phyloP scores from a whole-genome alignment of 2,888 invertebrate genomes.

The Shargacucullia verbasci region DNA sequence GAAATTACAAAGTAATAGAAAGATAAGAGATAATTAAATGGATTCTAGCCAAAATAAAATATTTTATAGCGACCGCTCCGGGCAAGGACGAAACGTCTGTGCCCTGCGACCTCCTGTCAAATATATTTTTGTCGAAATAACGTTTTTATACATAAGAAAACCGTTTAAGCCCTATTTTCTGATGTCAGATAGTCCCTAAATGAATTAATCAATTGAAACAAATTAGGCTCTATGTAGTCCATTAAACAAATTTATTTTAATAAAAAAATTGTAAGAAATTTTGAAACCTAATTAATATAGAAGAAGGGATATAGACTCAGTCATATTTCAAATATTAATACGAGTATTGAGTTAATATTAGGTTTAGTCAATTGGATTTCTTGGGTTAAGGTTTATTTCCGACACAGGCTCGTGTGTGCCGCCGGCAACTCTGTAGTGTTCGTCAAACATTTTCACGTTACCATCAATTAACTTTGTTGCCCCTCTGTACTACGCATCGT shows the following conservation, averaged over 20 bases:
- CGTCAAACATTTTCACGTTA: constrained; percentile 51
- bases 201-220: background rate
- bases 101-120: constrained; percentile 11
- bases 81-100: constrained; percentile 9
- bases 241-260: too few species aligned
- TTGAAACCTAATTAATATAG: too few species aligned
- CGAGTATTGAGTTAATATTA: constrained; percentile 19
- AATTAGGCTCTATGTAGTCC: background rate
- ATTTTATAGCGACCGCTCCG: constrained; percentile 5
- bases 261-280: too few species aligned
- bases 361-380: constrained; percentile 31
- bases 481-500: constrained; percentile 19
- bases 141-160: background rate
- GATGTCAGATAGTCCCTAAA: background rate
- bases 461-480: constrained; percentile 48
- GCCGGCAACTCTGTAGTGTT: constrained; percentile 51
- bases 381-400: constrained; percentile 39
- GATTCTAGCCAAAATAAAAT: constrained; percentile 8
- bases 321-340: constrained; percentile 8
- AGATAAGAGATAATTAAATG: constrained; percentile 10
- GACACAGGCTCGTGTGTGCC: constrained; percentile 5
- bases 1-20: constrained; percentile 14
- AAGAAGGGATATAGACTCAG: too few species aligned
- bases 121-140: constrained; percentile 4
- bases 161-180: background rate